A percentile compares a stretch with the other conserved stretches of the same genome.
Evolutionary conservation across 2,797 vertebrate species (phyloP).

Genomic region (Sandelia bainsii): DNA sequence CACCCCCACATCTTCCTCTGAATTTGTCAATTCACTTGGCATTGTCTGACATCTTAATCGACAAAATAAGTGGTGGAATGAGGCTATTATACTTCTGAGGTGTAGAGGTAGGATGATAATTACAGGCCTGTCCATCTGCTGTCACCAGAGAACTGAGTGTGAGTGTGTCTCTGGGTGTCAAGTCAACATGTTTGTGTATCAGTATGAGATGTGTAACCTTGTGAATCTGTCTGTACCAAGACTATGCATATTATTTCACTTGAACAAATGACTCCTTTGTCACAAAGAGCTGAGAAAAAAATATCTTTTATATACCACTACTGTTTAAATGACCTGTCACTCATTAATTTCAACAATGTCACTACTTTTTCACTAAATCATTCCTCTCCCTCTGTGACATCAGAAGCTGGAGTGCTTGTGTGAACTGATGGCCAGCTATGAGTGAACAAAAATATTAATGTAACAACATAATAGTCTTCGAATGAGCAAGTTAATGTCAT

Average conservation of each 20-base stretch:
- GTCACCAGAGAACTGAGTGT: slow-evolving; percentile 45
- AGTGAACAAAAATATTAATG: not conserved
- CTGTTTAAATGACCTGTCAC: slow-evolving; percentile 1
- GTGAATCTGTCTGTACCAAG: slow-evolving; percentile 8
- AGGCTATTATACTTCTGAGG: slow-evolving; percentile 47
- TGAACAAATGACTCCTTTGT: not conserved
- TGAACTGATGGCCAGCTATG: not conserved
- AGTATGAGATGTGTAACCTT: not conserved
- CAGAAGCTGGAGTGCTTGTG: not conserved
- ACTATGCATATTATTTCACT: slow-evolving; percentile 5
- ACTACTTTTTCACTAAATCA: slow-evolving; percentile 1
- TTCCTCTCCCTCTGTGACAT: not conserved
- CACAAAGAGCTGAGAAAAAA: not conserved
- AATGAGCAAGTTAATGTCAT: not conserved
- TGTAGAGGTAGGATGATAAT: slow-evolving; percentile 60
- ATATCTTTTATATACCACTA: not conserved
- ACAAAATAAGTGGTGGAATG: slow-evolving; percentile 45
- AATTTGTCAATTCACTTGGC: slow-evolving; percentile 66
- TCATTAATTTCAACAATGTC: slow-evolving; percentile 12
- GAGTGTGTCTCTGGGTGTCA: slow-evolving; percentile 24
- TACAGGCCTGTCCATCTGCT: slow-evolving; percentile 66
- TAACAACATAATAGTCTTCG: not conserved
- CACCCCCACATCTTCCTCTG: slow-evolving; percentile 37
- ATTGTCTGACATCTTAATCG: slow-evolving; percentile 48
- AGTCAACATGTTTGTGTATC: slow-evolving; percentile 7